Evolutionary conservation across 2,113 vertebrate genomes (phyloP).

Genomic region (Pimephales promelas): DNA sequence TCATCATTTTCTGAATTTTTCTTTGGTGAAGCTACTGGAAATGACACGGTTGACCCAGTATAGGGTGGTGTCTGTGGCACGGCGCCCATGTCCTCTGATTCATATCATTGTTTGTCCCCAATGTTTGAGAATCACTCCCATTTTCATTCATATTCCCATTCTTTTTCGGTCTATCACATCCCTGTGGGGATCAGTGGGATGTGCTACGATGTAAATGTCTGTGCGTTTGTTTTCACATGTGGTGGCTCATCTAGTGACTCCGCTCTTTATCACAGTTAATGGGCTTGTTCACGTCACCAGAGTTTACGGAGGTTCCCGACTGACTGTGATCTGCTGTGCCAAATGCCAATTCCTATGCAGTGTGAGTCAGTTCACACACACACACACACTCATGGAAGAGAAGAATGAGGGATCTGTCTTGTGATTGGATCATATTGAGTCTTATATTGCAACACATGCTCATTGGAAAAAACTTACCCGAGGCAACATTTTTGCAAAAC

Average conservation of each 20-base stretch:
- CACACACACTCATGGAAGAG: background rate
- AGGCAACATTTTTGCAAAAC: no score
- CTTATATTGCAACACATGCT: no score
- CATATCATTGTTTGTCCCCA: slow-evolving; percentile 78
- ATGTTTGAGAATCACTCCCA: slow-evolving; percentile 67
- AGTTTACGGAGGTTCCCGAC: background rate
- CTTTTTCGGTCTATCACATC: background rate
- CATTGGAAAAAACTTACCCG: background rate
- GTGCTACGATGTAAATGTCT: background rate
- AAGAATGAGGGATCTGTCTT: background rate
- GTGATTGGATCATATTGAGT: background rate
- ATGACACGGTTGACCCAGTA: slow-evolving; percentile 63
- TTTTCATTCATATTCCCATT: slow-evolving; percentile 56
- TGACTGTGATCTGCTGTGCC: slow-evolving; percentile 12
- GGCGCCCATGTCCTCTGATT: slow-evolving; percentile 78
- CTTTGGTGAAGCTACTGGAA: background rate
- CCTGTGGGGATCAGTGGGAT: background rate
- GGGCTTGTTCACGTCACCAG: slow-evolving; percentile 44
- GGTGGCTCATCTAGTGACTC: slow-evolving; percentile 61
- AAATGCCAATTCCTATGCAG: background rate
- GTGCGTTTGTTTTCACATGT: slow-evolving; percentile 26
- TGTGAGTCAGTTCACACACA: background rate
- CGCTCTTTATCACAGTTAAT: slow-evolving; percentile 49
- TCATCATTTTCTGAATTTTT: background rate
- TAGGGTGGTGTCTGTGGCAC: slow-evolving; percentile 69